A percentile compares a stretch with the other conserved stretches of the same genome.
Conservation (phyloP, 2,888 invertebrate genomes). For the Hedychridium roseum region DNA sequence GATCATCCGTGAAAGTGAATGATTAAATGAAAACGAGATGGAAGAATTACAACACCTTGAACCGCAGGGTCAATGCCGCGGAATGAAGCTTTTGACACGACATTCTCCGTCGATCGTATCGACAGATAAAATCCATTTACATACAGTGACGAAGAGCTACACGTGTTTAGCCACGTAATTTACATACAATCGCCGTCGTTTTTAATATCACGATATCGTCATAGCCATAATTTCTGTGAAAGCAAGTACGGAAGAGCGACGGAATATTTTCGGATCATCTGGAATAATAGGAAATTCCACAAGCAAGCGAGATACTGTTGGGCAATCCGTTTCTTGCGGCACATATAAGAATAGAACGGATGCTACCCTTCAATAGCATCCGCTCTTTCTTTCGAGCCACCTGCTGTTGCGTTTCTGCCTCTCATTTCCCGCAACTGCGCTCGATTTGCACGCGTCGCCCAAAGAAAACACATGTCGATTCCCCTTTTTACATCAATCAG, state of each 20-base stretch:
- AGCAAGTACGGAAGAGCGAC: too few species aligned
- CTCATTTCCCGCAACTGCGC: not conserved
- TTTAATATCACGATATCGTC: too few species aligned
- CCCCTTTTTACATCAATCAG: too few species aligned
- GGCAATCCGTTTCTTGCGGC: conserved; percentile 15
- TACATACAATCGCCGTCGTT: too few species aligned
- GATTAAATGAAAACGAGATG: conserved; percentile 3
- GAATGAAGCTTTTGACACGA: conserved; percentile 4
- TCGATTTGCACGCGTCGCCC: not conserved
- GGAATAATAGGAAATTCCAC: conserved; percentile 15
- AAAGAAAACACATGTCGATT: not conserved
- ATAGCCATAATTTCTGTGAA: too few species aligned
- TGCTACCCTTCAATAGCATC: not conserved
- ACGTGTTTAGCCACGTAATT: too few species aligned
- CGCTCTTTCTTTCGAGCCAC: conserved; percentile 1
- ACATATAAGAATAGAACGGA: not conserved
- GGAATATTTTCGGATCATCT: conserved; percentile 27
- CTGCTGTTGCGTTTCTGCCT: too few species aligned
- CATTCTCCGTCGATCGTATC: conserved; percentile 5
- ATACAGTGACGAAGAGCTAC: too few species aligned
- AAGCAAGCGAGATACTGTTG: conserved; percentile 6
- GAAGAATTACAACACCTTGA: conserved; percentile 7
- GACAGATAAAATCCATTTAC: not conserved
- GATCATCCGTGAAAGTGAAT: not conserved
- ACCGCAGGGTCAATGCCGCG: not conserved